Conservation (phyloP, 2,797 vertebrate genomes). For the Peromyscus attwateri region DNA sequence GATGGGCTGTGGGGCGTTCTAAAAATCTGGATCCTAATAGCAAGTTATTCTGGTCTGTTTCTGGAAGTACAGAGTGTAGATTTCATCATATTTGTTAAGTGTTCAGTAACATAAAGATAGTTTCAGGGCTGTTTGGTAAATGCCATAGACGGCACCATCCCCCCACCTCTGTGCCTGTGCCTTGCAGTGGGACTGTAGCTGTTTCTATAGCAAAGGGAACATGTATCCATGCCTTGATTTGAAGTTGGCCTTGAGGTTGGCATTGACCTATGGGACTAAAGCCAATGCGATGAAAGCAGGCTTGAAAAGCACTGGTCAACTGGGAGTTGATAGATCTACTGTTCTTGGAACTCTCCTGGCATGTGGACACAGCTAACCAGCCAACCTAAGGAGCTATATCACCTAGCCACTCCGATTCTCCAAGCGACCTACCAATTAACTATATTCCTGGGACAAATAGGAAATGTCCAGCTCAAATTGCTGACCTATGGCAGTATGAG, state of each 20-base stretch:
- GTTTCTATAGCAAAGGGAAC: not conserved
- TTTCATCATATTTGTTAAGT: not conserved
- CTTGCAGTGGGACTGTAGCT: not conserved
- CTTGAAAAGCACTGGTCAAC: not conserved
- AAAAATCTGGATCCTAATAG: not conserved
- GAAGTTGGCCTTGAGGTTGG: not conserved
- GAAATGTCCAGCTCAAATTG: not conserved
- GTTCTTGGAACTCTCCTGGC: not conserved
- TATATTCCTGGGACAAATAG: not conserved
- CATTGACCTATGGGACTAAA: not conserved
- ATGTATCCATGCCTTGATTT: not conserved
- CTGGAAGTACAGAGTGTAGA: not conserved
- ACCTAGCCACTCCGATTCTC: not conserved
- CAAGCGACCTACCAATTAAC: not conserved
- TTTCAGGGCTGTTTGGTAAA: too few species aligned
- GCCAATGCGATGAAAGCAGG: not conserved
- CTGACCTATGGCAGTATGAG: not conserved
- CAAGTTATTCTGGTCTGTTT: not conserved
- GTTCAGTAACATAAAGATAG: not conserved
- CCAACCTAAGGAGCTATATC: not conserved
- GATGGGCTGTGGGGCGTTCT: not conserved
- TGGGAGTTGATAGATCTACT: not conserved
- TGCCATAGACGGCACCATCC: not conserved
- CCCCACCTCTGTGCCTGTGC: accelerated
- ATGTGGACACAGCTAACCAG: not conserved